Evolutionary conservation across 2,113 vertebrate genomes (phyloP).

Genomic region (Danio rerio): DNA sequence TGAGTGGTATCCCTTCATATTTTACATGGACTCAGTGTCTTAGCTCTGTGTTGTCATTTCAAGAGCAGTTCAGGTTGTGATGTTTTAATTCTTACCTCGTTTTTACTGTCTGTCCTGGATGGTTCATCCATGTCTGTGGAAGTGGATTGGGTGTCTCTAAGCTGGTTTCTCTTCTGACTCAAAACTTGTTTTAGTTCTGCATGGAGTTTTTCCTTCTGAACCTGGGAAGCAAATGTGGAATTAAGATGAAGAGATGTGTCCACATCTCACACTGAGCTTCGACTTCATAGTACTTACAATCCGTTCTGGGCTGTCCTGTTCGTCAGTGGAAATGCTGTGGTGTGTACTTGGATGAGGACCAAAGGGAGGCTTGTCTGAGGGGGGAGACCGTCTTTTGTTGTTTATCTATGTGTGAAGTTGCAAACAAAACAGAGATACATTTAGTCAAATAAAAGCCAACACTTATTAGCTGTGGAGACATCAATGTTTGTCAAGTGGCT

Average conservation of each 20-base stretch:
- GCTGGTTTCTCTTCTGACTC: constrained; percentile 78
- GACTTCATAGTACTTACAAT: constrained; percentile 66
- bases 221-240: constrained; percentile 65
- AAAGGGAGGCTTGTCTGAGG: constrained; percentile 67
- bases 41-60: neutral
- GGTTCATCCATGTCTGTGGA: constrained; percentile 71
- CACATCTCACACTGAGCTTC: neutral
- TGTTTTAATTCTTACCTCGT: constrained; percentile 57
- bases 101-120: constrained; percentile 64
- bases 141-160: constrained; percentile 66
- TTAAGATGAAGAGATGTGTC: neutral
- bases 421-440: neutral
- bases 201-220: constrained; percentile 87
- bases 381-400: constrained; percentile 73
- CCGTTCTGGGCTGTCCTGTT: constrained; percentile 78
- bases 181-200: constrained; percentile 85
- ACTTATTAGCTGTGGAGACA: neutral
- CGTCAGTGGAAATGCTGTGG: constrained; percentile 71
- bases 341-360: constrained; percentile 64
- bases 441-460: neutral
- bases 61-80: neutral
- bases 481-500: neutral
- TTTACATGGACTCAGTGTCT: neutral
- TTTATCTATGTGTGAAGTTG: constrained; percentile 66
- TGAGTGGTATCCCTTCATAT: neutral